Percentiles rank a stretch among this genome's conserved stretches.
phyloP scores from a whole-genome alignment of 2,888 invertebrate genomes.

The Lithophane semibrunnea region DNA sequence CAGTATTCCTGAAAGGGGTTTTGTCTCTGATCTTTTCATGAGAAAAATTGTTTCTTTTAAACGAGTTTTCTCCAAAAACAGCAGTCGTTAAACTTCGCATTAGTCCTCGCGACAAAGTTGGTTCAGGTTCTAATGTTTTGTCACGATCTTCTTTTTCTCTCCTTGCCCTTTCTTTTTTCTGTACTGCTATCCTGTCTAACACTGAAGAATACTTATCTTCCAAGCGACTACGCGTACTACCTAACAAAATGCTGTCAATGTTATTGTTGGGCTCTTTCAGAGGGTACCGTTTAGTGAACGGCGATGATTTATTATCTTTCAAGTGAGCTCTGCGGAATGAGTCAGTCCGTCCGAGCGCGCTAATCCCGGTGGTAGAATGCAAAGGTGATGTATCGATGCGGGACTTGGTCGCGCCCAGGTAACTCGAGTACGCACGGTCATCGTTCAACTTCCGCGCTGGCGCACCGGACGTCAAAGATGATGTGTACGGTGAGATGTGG shows the following conservation, averaged over 20 bases:
- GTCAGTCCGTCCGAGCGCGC: constrained; percentile 85
- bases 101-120: constrained; percentile 85
- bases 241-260: constrained; percentile 84
- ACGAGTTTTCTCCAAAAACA: constrained; percentile 92
- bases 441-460: constrained; percentile 82
- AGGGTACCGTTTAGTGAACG: constrained; percentile 85
- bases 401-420: constrained; percentile 82
- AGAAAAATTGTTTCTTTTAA: constrained; percentile 89
- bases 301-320: constrained; percentile 87
- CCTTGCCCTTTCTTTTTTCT: constrained; percentile 89
- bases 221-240: constrained; percentile 92
- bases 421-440: constrained; percentile 84
- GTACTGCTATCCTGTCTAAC: constrained; percentile 92
- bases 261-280: constrained; percentile 88
- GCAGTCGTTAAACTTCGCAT: constrained; percentile 94
- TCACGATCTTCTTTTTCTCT: constrained; percentile 91
- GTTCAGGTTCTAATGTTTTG: constrained; percentile 93
- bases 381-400: constrained; percentile 85
- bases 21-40: constrained; percentile 91
- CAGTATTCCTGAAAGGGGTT: constrained; percentile 91
- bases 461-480: constrained; percentile 79
- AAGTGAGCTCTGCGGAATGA: constrained; percentile 87
- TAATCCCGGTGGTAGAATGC: constrained; percentile 81
- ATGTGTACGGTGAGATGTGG: constrained; percentile 84
- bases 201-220: constrained; percentile 95